These are phyloP conservation scores for Conomelus anceps DNA, from an alignment of 2,888 invertebrate genomes.

Conservation along the genomic window DNA sequence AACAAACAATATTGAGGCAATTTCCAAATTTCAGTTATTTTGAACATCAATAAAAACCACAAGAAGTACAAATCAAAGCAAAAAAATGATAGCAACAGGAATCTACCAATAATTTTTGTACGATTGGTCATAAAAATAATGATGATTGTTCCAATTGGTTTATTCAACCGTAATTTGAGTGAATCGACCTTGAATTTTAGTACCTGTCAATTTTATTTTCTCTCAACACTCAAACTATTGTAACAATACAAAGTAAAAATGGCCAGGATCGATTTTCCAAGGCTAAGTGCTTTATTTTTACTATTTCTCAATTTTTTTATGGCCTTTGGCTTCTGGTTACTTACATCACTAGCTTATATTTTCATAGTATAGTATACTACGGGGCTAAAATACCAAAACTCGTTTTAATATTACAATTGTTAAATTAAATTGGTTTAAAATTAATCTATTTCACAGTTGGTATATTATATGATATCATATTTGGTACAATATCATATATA, in stretches of 20 bases:
- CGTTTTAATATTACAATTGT: too few species aligned
- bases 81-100: background rate
- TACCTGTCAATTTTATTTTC: background rate
- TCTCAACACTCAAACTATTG: background rate
- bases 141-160: background rate
- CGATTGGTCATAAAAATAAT: background rate
- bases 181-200: background rate
- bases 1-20: too few species aligned
- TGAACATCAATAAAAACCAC: background rate
- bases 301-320: background rate
- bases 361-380: too few species aligned
- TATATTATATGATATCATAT: too few species aligned
- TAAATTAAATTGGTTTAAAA: too few species aligned
- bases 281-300: background rate
- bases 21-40: too few species aligned
- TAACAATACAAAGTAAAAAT: background rate
- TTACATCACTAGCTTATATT: too few species aligned
- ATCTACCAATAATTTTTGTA: background rate
- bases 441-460: too few species aligned
- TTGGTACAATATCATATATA: too few species aligned
- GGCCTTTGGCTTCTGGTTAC: background rate
- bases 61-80: background rate
- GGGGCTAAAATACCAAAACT: too few species aligned
- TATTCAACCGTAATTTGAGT: background rate
- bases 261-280: background rate